Base-by-base conservation (phyloP, 2,888 invertebrate genomes). In the Sympetrum striolatum region DNA sequence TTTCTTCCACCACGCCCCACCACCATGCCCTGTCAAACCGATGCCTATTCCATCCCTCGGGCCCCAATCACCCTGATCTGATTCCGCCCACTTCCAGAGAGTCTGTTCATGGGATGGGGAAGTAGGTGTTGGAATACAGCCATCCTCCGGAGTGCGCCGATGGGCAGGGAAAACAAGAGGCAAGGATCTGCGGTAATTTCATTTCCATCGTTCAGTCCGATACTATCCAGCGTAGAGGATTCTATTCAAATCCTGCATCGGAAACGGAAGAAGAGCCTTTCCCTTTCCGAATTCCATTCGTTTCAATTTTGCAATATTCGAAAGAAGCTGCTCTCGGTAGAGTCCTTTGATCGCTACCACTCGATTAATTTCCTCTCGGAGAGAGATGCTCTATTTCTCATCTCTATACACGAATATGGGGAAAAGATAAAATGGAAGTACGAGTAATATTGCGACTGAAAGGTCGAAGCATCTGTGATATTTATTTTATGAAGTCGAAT, bases 51-150 rank as follows among this genome's bases (percentile, higher is more conserved):
- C 58, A 31, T 82, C 53, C 53, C 58, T 60, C 18, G 58, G 58
- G 22, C 58, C 82, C 86, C 60, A 86, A 86, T 86, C 86, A 86
- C 37, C 22, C 86, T 64, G 86, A 86, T 86, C 86, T 86, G 37
- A 86, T 86, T 86, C 86, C 86, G 60, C 86, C 86, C 60, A 86
- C 60, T 86, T 53, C 37, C 37, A 60, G 12, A 37, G n/a, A 58
- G 25, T 37, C 60, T 37, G 31, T 82, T 37, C 18, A 37, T 58
- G 37, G n/a, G 37, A 18, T 6, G 4, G 12, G 25, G n/a, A 22
- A 31, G 35, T 82, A 31, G 53, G 31, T 81, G 53, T 31, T n/a
- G 25, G 53, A 25, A 53, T 22, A 15, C 18, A 48, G 81, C 81
- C 31, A 53, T 48, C 81, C 44, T 48, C 22, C 0, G 64, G 25